Evolutionary conservation across 1,140 invertebrate genomes (phyloP), one percentile per base, ranked within the genome.

Genomic region (Dryas iulia): DNA sequence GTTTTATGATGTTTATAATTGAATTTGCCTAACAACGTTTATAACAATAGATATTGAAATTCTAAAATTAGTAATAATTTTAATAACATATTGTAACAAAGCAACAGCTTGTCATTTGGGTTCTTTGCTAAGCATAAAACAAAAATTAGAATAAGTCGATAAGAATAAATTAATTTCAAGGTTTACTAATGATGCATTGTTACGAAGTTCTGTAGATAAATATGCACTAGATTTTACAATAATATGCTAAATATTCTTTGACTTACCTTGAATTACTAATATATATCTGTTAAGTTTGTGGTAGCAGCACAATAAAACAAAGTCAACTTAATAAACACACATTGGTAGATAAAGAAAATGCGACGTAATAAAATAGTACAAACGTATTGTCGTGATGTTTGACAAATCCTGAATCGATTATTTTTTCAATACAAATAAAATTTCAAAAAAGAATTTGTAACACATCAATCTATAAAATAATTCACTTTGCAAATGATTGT

Each of bases 321-420:
- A 76, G 72, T 71, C 39, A 47, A 18, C 69, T 79, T 76, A 79
- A 79, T 81, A 79, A 79, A 80, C 62, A 80, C 74, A 81, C 76
- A 80, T 79, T 65, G 67, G 66, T 59, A 35, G 53, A 12, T 61
- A 71, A 70, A 35, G 66, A 74, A 76, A 84, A 79, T 86, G 80
- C 81, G 80, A 79, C 82, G 84, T 83, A 89, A 84, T 88, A 86
- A 83, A 86, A 79, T 66, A 79, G 81, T 78, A 82, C 71, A 77
- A 82, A 82, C 77, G 76, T 71, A 78, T 76, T 80, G 81, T 80
- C 75, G 74, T 80, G 76, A 76, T 79, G 77, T 79, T 76, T 81
- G 79, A 84, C 83, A 78, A 83, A 86, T 77, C 72, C 75, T 79
- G 62, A 79, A 89, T 86, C 81, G 85, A 86, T 85, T 84, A 76